These are phyloP conservation scores for Stichodactyla helianthus DNA, from an alignment of 64 coral and sea anemone species.

Conservation along the genomic window DNA sequence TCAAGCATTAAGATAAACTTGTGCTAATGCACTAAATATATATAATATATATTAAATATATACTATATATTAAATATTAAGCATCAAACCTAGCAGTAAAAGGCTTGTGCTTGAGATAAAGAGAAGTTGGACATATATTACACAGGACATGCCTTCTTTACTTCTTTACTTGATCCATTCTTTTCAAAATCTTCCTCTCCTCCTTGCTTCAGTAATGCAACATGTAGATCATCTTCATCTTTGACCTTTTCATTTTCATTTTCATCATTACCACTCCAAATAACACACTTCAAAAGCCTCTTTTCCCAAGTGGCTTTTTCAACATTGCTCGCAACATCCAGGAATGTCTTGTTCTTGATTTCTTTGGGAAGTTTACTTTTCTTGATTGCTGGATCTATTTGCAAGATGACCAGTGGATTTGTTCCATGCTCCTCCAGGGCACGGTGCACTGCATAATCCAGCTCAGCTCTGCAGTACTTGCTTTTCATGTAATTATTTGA, in stretches of 20 bases:
- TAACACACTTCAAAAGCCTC: neutral
- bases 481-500: constrained; percentile 32
- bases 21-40: too few relatives aligned
- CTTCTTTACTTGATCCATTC: too few relatives aligned
- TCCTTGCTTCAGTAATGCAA: neutral
- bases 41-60: too few relatives aligned
- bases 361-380: neutral
- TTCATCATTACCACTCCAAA: neutral
- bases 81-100: too few relatives aligned
- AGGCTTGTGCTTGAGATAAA: too few relatives aligned
- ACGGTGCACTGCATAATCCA: constrained; percentile 18
- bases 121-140: too few relatives aligned
- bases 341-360: constrained; percentile 3
- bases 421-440: neutral
- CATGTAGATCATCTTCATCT: neutral
- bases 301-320: constrained; percentile 14
- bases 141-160: too few relatives aligned
- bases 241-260: neutral
- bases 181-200: neutral
- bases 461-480: constrained; percentile 18
- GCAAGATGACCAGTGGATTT: neutral
- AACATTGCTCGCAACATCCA: constrained; percentile 2
- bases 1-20: too few relatives aligned
- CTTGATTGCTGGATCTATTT: constrained; percentile 1
- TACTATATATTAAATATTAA: too few relatives aligned